phyloP scores from a whole-genome alignment of 2,113 vertebrate genomes.

The Capra hircus region DNA sequence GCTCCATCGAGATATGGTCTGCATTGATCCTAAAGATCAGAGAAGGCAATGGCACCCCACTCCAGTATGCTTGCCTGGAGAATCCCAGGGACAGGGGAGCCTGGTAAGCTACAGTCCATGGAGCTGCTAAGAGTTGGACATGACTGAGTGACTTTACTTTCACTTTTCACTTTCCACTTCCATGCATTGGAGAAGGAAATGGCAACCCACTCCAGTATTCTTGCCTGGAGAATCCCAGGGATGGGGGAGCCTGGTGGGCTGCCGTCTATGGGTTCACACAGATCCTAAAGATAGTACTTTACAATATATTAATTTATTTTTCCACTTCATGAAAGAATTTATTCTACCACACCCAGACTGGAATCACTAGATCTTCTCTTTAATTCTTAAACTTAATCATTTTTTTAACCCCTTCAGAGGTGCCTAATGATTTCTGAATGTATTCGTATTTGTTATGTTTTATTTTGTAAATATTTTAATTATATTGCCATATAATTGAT shows the following conservation, averaged over 20 bases:
- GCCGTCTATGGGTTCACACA: too few relatives aligned
- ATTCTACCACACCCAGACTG: not conserved
- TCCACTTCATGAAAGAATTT: not conserved
- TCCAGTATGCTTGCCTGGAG: too few relatives aligned
- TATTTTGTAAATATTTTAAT: not conserved
- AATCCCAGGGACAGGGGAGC: too few relatives aligned
- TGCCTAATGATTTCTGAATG: not conserved
- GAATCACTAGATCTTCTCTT: not conserved
- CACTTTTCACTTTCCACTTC: too few relatives aligned
- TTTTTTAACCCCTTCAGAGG: not conserved
- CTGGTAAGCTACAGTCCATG: too few relatives aligned
- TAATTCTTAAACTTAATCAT: not conserved
- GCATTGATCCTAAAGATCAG: not conserved
- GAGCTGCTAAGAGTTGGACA: too few relatives aligned
- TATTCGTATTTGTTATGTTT: not conserved
- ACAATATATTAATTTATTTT: not conserved
- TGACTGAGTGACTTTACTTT: too few relatives aligned
- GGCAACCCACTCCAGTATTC: too few relatives aligned
- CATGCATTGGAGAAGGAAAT: too few relatives aligned
- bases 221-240: too few relatives aligned
- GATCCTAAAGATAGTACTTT: not conserved
- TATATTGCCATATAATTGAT: not conserved
- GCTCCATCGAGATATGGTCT: fast-evolving
- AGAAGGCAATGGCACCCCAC: too few relatives aligned
- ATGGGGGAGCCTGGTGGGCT: too few relatives aligned